phyloP scores from a whole-genome alignment of 2,888 invertebrate genomes.

The Hirudinaria manillensis region DNA sequence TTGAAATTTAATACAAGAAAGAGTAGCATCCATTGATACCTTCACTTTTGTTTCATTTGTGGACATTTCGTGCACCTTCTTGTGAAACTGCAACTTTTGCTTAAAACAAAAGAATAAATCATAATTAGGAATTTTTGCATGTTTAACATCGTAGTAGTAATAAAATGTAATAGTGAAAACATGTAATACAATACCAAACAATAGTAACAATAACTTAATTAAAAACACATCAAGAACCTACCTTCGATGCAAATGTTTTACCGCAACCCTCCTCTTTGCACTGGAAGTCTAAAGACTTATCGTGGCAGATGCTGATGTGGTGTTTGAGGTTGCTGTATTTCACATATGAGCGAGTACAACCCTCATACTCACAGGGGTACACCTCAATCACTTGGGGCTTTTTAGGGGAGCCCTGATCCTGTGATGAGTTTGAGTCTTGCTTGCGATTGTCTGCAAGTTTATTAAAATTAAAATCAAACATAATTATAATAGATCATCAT shows the following conservation, averaged over 20 bases:
- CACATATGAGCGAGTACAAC: background rate
- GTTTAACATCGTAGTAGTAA: background rate
- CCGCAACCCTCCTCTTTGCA: background rate
- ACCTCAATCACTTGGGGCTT: too few relatives aligned
- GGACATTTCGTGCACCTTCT: background rate
- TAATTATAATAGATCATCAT: too few relatives aligned
- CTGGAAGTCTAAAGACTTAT: background rate
- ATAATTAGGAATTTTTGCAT: background rate
- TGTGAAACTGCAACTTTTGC: constrained; percentile 1
- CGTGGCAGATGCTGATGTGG: background rate
- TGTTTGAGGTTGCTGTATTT: background rate
- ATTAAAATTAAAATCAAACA: too few relatives aligned
- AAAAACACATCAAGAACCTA: background rate
- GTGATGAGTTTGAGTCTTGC: too few relatives aligned
- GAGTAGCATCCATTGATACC: too few relatives aligned
- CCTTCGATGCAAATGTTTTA: background rate
- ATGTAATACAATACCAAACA: background rate
- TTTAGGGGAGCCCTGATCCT: too few relatives aligned
- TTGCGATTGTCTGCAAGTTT: too few relatives aligned
- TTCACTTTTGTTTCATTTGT: background rate
- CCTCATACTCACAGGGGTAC: background rate
- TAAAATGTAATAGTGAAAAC: background rate
- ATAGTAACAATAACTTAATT: background rate
- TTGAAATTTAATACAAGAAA: too few relatives aligned
- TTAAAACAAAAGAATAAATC: background rate